A percentile compares a stretch with the other conserved stretches of the same genome.
These are phyloP conservation scores for Catajapyx aquilonaris DNA, from an alignment of 1,140 invertebrate species.

Conservation along the genomic window DNA sequence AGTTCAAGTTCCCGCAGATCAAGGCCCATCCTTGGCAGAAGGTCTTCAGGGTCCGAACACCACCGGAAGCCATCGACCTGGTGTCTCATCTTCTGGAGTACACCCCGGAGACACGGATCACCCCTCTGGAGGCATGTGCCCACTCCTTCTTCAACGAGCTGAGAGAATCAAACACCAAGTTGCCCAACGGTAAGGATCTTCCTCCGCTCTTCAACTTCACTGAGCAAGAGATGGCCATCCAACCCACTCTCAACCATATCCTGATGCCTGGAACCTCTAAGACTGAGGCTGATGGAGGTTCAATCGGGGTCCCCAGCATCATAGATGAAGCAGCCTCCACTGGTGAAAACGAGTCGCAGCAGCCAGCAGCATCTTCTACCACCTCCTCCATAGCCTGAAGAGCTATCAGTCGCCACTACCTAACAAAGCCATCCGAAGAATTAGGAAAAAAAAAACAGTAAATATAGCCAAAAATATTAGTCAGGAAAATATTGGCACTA, in stretches of 20 bases:
- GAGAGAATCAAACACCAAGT: constrained; percentile 19
- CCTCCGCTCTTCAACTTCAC: constrained; percentile 22
- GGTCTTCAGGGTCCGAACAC: constrained; percentile 50
- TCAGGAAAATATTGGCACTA: too few species aligned
- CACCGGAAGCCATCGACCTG: constrained; percentile 40
- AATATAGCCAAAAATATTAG: too few species aligned
- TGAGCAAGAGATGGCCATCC: constrained; percentile 29
- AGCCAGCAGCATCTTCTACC: too few species aligned
- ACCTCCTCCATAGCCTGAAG: too few species aligned
- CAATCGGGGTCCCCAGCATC: too few species aligned
- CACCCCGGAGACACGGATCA: constrained; percentile 38
- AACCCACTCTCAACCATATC: constrained; percentile 26
- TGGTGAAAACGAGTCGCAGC: too few species aligned
- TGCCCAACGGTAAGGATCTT: constrained; percentile 8
- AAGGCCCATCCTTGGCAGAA: constrained; percentile 99
- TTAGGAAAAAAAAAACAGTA: too few species aligned
- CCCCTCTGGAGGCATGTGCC: constrained; percentile 40
- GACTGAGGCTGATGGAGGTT: too few species aligned
- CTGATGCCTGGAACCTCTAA: too few species aligned
- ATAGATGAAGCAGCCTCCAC: too few species aligned
- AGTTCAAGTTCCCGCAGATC: constrained; percentile 99
- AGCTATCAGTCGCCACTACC: too few species aligned
- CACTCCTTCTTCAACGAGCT: constrained; percentile 49
- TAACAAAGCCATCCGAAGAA: too few species aligned
- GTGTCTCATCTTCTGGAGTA: constrained; percentile 40